A percentile compares a stretch with the other conserved stretches of the same genome.
Evolutionary conservation across 2,113 vertebrate genomes (phyloP).

Genomic region (Phoenicopterus ruber): DNA sequence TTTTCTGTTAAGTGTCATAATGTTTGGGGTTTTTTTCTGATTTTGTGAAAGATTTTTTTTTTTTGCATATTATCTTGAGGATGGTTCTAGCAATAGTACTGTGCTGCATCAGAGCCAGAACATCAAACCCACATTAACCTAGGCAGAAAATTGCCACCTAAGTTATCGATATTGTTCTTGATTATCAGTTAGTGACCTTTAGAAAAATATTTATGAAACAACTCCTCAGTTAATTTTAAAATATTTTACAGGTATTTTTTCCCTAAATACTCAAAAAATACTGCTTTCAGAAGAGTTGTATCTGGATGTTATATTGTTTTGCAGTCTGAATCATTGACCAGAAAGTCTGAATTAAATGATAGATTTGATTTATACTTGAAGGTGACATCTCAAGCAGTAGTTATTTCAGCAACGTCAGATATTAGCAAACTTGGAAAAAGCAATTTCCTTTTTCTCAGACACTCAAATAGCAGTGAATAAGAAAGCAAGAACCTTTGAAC

Average conservation of each 20-base stretch:
- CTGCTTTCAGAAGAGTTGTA: background rate
- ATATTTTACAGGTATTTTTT: background rate
- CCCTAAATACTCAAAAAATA: background rate
- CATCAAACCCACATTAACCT: background rate
- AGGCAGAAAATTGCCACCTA: background rate
- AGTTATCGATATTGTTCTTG: background rate
- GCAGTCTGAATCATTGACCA: background rate
- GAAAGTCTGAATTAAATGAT: background rate
- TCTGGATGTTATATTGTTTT: background rate
- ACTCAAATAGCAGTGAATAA: background rate
- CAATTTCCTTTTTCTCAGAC: background rate
- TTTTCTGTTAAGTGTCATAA: background rate
- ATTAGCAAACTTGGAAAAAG: background rate
- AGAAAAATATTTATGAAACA: background rate
- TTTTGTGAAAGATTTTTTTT: background rate
- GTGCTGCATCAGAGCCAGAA: background rate
- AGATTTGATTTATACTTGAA: background rate
- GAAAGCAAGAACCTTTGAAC: background rate
- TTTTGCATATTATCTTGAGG: background rate
- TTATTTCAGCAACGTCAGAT: background rate
- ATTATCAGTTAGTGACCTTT: background rate
- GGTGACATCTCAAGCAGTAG: background rate
- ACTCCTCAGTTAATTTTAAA: background rate
- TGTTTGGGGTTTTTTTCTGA: background rate
- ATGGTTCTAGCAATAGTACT: background rate